Evolutionary conservation across 2,113 vertebrate species (phyloP).

Genomic region (Physeter macrocephalus): DNA sequence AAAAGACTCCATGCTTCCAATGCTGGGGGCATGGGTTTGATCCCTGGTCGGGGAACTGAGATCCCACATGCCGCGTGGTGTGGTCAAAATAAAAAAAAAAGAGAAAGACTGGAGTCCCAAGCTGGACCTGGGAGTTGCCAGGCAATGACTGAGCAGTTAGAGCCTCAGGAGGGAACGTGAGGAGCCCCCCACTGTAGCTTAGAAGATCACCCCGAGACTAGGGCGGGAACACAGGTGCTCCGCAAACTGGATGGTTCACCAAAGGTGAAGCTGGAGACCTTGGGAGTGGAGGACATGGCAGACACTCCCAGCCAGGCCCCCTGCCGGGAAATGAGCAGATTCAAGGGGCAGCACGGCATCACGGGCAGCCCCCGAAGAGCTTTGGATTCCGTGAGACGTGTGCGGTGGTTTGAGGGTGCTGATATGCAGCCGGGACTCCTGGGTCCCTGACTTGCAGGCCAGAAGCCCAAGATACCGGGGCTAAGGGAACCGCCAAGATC

Average conservation of each 20-base stretch:
- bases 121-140: neutral
- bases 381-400: neutral
- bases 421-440: neutral
- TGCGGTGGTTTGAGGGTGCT: neutral
- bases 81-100: no score
- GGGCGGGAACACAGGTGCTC: neutral
- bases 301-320: neutral
- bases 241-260: neutral
- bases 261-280: neutral
- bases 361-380: rapidly evolving
- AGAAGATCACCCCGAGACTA: neutral
- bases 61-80: no score
- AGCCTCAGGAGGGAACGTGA: neutral
- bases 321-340: neutral
- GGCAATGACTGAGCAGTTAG: no score
- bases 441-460: neutral
- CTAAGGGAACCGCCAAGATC: neutral
- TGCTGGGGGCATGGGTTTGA: no score
- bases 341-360: rapidly evolving
- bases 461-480: neutral
- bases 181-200: neutral
- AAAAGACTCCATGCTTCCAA: no score
- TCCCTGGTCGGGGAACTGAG: no score
- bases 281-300: rapidly evolving
- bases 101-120: neutral